Evolutionary conservation across 2,113 vertebrate genomes (phyloP), one percentile per base, ranked within the genome.

Genomic region (Anolis sagrei): DNA sequence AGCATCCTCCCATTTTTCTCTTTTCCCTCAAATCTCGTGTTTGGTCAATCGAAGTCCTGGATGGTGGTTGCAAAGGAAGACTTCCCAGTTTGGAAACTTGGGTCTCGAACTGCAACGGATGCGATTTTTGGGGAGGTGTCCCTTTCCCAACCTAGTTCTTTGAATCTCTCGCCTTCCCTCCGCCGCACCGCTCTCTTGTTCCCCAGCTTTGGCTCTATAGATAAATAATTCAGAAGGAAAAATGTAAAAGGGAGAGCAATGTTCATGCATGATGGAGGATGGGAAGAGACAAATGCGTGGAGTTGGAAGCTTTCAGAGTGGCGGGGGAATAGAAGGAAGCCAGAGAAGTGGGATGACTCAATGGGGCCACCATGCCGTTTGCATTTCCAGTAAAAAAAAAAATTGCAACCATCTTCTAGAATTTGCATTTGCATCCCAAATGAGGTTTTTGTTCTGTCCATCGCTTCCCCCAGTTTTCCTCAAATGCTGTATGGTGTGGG

Each of bases 171-270:
- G 7, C 49, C 39, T 10, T 8, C 13, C 62, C 23, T 36, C 3
- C 5, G 2, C 14, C 7, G 69, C 0, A 27, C 54, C 70, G 54
- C 86, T 79, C 16, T 85, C 64, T 91, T 87, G 58, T 90, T 88
- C 75, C 66, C 83, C 44, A 1, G 39, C 5, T 79, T 89, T 70
- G 87, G 25, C 78, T 76, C 21, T 1, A 58, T 58, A 0, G 1
- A 48, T 91, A 73, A 90, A 91, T 92, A 92, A 91, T 89, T 94
- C n/a, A 91, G 86, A 76, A n/a, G 80, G 81, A 44, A 54, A 86
- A 86, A 83, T 81, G 89, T 84, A 78, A 79, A 68, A 80, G 78
- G 78, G 39, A 90, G 48, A 81, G 54, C n/a, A 23, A 49, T 18
- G 86, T 86, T 79, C 0, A 72, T 39, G 89, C 66, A 70, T 0